phyloP scores from a whole-genome alignment of 2,113 vertebrate species.

The Rhinopomastus cyanomelas region DNA sequence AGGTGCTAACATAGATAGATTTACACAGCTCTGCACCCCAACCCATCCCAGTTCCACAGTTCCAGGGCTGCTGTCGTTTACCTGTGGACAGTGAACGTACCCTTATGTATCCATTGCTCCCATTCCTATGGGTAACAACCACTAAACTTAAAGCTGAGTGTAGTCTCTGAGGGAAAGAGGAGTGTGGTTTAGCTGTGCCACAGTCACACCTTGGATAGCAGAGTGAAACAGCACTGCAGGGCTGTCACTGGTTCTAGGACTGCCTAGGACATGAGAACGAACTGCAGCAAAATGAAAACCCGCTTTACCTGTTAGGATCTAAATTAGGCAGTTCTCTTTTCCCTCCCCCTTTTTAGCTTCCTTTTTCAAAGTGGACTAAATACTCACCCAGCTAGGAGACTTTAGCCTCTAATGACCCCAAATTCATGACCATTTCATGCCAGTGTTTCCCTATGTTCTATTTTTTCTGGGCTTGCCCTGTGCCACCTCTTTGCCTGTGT shows the following conservation, averaged over 20 bases:
- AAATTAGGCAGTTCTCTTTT: background rate
- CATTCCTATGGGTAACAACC: background rate
- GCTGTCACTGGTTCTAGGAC: background rate
- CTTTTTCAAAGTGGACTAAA: background rate
- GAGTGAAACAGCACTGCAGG: background rate
- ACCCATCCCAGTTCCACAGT: background rate
- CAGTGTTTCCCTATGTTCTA: background rate
- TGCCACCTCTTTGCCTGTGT: background rate
- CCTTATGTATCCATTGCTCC: background rate
- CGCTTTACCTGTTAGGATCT: background rate
- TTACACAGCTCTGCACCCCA: background rate
- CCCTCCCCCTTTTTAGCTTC: background rate
- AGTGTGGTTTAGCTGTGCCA: background rate
- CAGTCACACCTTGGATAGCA: background rate
- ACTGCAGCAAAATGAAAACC: background rate
- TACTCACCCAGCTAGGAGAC: background rate
- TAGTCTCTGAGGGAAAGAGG: background rate
- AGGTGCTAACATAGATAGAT: background rate
- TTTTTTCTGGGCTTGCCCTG: background rate
- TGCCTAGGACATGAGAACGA: background rate
- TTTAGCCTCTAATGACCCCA: background rate
- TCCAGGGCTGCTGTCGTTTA: background rate
- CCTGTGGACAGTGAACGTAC: background rate
- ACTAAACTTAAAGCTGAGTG: background rate
- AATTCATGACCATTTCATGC: background rate